A percentile compares a stretch with the other conserved stretches of the same genome.
These are phyloP conservation scores for Teleopsis dalmanni DNA, from an alignment of 1,140 invertebrate species.

Conservation along the genomic window DNA sequence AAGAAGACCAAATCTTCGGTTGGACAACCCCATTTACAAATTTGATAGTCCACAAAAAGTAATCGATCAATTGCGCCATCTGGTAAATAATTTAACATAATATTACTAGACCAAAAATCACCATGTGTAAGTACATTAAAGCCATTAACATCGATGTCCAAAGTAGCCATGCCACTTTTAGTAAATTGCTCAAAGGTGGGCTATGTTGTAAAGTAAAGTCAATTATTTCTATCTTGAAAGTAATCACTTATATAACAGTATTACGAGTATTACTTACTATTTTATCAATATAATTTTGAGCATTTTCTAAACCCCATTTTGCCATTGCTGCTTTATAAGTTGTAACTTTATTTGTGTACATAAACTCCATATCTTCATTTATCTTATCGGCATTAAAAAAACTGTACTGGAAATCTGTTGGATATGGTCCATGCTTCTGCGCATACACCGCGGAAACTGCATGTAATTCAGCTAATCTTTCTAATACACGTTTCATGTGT, in stretches of 20 bases:
- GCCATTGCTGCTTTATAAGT: slow-evolving; percentile 23
- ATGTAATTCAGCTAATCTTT: slow-evolving; percentile 50
- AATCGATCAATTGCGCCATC: slow-evolving; percentile 21
- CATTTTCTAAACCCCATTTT: slow-evolving; percentile 24
- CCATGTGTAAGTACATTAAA: slow-evolving; percentile 58
- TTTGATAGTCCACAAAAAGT: slow-evolving; percentile 44
- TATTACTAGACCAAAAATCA: slow-evolving; percentile 48
- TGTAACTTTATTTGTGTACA: slow-evolving; percentile 5
- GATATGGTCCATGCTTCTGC: slow-evolving; percentile 22
- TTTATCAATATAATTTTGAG: slow-evolving; percentile 23
- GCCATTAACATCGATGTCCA: slow-evolving; percentile 36
- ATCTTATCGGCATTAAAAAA: slow-evolving; percentile 14
- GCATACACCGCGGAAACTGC: slow-evolving; percentile 44
- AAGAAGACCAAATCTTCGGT: slow-evolving; percentile 42
- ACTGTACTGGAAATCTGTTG: slow-evolving; percentile 20
- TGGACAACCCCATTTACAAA: slow-evolving; percentile 32
- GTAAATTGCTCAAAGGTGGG: slow-evolving; percentile 27
- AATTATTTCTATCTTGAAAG: not conserved
- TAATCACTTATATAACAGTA: not conserved
- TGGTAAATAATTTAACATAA: slow-evolving; percentile 39
- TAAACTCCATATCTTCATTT: slow-evolving; percentile 10
- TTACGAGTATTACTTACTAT: slow-evolving; percentile 27
- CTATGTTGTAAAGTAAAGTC: slow-evolving; percentile 7
- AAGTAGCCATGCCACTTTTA: slow-evolving; percentile 9
- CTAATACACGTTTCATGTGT: slow-evolving; percentile 47